A percentile compares a stretch with the other conserved stretches of the same genome.
Evolutionary conservation across 2,797 vertebrate genomes (phyloP).

Genomic region (Notolabrus celidotus): DNA sequence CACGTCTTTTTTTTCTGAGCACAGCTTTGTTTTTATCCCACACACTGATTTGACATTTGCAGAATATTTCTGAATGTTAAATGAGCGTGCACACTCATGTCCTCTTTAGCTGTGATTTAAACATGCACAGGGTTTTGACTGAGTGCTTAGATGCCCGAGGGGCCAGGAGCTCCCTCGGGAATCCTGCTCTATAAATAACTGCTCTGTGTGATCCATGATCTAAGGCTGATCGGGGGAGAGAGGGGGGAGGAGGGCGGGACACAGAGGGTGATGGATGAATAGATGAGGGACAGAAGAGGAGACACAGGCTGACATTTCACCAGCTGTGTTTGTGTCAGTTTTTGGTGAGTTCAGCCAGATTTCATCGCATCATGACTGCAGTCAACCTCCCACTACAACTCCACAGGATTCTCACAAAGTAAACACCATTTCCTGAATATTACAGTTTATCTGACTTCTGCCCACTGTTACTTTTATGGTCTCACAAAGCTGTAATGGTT

Average conservation of each 20-base stretch:
- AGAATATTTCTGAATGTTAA: slow-evolving; percentile 13
- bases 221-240: slow-evolving; percentile 40
- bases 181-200: slow-evolving; percentile 76
- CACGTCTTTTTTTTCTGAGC: not conserved
- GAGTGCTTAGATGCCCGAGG: slow-evolving; percentile 56
- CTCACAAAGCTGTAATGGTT: too few relatives aligned
- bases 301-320: slow-evolving; percentile 31
- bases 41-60: slow-evolving; percentile 12
- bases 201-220: slow-evolving; percentile 69
- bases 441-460: slow-evolving; percentile 54
- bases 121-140: slow-evolving; percentile 45
- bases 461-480: slow-evolving; percentile 1
- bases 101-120: slow-evolving; percentile 31
- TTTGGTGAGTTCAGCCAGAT: slow-evolving; percentile 31
- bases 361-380: slow-evolving; percentile 19
- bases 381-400: slow-evolving; percentile 16
- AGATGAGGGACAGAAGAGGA: slow-evolving; percentile 23
- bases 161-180: slow-evolving; percentile 65
- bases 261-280: slow-evolving; percentile 44
- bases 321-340: slow-evolving; percentile 25
- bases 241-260: slow-evolving; percentile 14
- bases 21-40: slow-evolving; percentile 2
- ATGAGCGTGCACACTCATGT: slow-evolving; percentile 5
- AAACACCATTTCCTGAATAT: slow-evolving; percentile 55
- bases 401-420: slow-evolving; percentile 38